Evolutionary conservation across 2,888 invertebrate genomes (phyloP).

Genomic region (Emmelina monodactyla): DNA sequence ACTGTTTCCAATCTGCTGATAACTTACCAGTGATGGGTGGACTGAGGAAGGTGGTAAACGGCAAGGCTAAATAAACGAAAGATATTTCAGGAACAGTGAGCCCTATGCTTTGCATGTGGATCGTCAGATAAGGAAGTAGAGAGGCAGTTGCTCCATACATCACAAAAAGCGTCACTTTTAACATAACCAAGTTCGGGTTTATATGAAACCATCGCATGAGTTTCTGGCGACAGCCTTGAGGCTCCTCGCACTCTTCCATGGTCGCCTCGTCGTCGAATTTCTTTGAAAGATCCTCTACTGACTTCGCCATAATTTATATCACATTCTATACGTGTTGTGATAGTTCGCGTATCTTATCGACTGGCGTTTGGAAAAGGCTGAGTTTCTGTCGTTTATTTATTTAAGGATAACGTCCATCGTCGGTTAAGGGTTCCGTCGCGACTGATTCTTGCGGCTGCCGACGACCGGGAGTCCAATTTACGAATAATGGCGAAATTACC

Average conservation of each 20-base stretch:
- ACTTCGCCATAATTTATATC: conserved; percentile 35
- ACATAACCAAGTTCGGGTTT: conserved; percentile 80
- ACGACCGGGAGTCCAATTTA: conserved; percentile 51
- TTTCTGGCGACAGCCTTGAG: conserved; percentile 45
- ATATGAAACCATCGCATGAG: conserved; percentile 63
- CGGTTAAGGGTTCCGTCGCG: conserved; percentile 48
- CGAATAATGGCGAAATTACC: conserved; percentile 66
- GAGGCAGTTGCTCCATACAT: conserved; percentile 88
- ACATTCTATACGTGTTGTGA: conserved; percentile 28
- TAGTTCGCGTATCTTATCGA: conserved; percentile 53
- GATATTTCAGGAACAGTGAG: conserved; percentile 87
- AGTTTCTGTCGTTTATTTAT: conserved; percentile 41
- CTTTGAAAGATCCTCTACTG: conserved; percentile 34
- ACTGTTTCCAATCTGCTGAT: not conserved
- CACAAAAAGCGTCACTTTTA: conserved; percentile 83
- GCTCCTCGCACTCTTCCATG: conserved; percentile 49
- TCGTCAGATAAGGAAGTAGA: conserved; percentile 83
- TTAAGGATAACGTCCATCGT: conserved; percentile 33
- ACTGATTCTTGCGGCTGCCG: conserved; percentile 53
- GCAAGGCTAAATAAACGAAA: conserved; percentile 84
- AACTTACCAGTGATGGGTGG: conserved; percentile 81
- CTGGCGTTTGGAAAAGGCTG: conserved; percentile 41
- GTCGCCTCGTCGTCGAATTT: conserved; percentile 53
- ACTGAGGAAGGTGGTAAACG: conserved; percentile 85
- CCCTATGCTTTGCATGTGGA: conserved; percentile 91